Evolutionary conservation across 2,888 invertebrate species (phyloP), one percentile per base, ranked within the genome.

Genomic region (Bellardia bayeri): DNA sequence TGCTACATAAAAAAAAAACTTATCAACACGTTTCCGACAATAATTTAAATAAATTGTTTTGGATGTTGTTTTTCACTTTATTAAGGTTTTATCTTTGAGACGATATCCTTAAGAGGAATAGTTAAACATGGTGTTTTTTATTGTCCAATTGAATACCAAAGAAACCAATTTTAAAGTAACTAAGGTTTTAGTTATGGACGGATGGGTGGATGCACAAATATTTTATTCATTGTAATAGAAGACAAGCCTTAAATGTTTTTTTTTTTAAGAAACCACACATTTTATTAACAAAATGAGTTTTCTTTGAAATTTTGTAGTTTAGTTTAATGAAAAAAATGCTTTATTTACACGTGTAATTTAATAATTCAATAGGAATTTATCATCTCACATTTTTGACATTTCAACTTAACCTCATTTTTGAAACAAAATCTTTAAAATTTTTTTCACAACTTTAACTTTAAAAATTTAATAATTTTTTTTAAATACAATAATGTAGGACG

Each of bases 1-100:
- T 94, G 90, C 93, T 93, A 90, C 58, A 8, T 5, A 90, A 89
- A 61, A 23, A 79, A 78, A 78, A 8, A 54, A 16, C 45, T 13
- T 13, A 11, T 45, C 13, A 45, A 13, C n/a, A 14, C 33, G 8
- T 30, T 45, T 42, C 13, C 8, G 13, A 11, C 4, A n/a, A n/a
- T n/a, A 16, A 56, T 2, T 23, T 23, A 1, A 45, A n/a, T 3
- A 23, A 37, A 76, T 56, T 40, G 7, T 51, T 49, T 16, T 3
- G n/a, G 40, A 30, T 89, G 86, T 89, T 84, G 88, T 56, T 89
- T 86, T 82, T 80, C 51, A 87, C 87, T 88, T 86, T 88, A 88
- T 88, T 89, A 89, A 89, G 88, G 81, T 80, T 54, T 78, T 86
- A 89, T 89, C 88, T 89, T 89, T 75, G 9, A 88, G 23, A 14